phyloP scores from a whole-genome alignment of 2,113 vertebrate species.

The Podarcis muralis region DNA sequence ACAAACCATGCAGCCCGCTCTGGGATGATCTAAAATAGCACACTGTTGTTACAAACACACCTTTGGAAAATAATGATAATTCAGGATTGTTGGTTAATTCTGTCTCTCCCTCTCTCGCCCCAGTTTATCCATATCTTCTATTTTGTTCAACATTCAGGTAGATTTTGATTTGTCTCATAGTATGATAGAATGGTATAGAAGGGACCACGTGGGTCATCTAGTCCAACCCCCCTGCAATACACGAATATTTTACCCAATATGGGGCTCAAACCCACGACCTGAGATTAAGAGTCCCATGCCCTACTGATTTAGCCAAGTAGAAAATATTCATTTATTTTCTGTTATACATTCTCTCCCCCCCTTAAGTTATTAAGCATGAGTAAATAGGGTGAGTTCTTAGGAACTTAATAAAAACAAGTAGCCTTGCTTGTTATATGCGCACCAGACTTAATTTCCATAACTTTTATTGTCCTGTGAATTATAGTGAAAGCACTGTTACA shows the following conservation, averaged over 20 bases:
- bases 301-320: too few relatives aligned
- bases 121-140: neutral
- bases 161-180: neutral
- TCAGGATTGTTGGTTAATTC: conserved; percentile 17
- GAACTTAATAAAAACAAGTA: neutral
- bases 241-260: too few relatives aligned
- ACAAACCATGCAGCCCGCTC: neutral
- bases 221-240: too few relatives aligned
- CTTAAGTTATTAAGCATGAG: conserved; percentile 15
- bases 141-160: neutral
- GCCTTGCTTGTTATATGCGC: accelerated
- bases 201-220: too few relatives aligned
- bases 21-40: neutral
- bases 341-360: neutral
- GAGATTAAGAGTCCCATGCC: too few relatives aligned
- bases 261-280: too few relatives aligned
- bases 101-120: neutral
- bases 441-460: accelerated
- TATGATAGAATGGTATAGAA: too few relatives aligned
- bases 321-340: neutral
- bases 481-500: neutral
- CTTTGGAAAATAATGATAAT: neutral
- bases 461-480: accelerated
- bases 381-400: neutral
- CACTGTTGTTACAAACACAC: neutral